Base-by-base conservation (phyloP, 2,113 vertebrate genomes). In the Bubalus kerabau region DNA sequence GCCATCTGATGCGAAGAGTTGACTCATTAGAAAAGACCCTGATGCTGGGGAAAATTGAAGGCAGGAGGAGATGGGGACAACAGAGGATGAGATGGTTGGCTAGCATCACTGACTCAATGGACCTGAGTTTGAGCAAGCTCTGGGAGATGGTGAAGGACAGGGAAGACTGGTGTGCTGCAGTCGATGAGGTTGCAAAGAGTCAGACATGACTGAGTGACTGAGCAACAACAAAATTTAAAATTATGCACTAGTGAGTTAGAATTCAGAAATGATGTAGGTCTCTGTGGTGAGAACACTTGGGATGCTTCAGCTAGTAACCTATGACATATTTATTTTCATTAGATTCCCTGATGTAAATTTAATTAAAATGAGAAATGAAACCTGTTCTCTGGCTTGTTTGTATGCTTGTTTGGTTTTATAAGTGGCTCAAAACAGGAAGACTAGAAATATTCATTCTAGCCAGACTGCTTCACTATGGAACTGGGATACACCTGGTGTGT, bases 361-460 rank as follows among this genome's bases (percentile, higher is more conserved):
- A 95, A 88, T 95, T 95, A 94, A 87, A 95, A 87, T 36, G 54
- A 90, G 16, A 87, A 76, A 86, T 30, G 30, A 36, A 24, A 46
- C 3, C 5, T 48, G 24, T 26, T 48, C 24, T 87, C 56, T 43
- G 54, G 84, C 64, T 85, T 67, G 7, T 80, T 90, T 62, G 12
- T 40, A 8, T 54, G 1, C 71, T 60, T 85, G 59, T 64, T 88
- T 97, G 30, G 74, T 90, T 94, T 85, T 67, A 9, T 48, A 81
- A 57, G 23, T 74, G n/a, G 16, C 36, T 59, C 59, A 43, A 43
- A 71, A 82, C 23, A 50, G 52, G 67, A 92, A 89, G 64, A 16
- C 62, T 78, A n/a, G 40, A 94, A 43, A 74, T 74, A 85, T 30
- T 71, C 30, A 17, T 43, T 87, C 36, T 24, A 32, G 52, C n/a